Evolutionary conservation across 2,888 invertebrate species (phyloP).

Genomic region (Sipha maydis): DNA sequence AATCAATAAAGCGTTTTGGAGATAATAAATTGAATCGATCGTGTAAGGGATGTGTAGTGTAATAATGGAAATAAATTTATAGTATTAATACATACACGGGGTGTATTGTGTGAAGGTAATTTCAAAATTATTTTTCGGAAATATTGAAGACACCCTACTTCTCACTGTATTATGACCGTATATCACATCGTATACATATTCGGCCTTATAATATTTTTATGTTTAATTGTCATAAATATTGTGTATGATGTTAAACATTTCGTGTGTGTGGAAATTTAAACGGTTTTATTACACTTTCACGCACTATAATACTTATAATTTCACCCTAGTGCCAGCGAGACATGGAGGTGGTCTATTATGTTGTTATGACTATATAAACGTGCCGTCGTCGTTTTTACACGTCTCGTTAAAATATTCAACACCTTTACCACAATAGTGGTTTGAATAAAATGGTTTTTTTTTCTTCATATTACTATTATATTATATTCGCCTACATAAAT

Average conservation of each 20-base stretch:
- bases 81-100: too few relatives aligned
- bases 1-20: too few relatives aligned
- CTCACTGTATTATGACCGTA: too few relatives aligned
- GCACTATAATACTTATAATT: background rate
- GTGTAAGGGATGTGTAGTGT: too few relatives aligned
- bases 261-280: background rate
- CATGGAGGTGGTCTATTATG: background rate
- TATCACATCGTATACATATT: too few relatives aligned
- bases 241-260: background rate
- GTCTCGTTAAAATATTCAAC: background rate
- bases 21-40: too few relatives aligned
- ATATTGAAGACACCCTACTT: background rate
- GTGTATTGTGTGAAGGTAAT: too few relatives aligned
- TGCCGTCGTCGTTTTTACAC: background rate
- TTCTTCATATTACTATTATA: background rate
- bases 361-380: background rate
- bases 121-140: background rate
- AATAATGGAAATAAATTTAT: too few relatives aligned
- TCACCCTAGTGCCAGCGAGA: constrained; percentile 4
- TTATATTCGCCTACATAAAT: background rate
- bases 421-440: background rate
- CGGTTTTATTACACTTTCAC: background rate
- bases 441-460: background rate
- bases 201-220: background rate
- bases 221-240: background rate